Conservation (phyloP, 2,113 vertebrate species). For the Dendrocopos noguchii region DNA sequence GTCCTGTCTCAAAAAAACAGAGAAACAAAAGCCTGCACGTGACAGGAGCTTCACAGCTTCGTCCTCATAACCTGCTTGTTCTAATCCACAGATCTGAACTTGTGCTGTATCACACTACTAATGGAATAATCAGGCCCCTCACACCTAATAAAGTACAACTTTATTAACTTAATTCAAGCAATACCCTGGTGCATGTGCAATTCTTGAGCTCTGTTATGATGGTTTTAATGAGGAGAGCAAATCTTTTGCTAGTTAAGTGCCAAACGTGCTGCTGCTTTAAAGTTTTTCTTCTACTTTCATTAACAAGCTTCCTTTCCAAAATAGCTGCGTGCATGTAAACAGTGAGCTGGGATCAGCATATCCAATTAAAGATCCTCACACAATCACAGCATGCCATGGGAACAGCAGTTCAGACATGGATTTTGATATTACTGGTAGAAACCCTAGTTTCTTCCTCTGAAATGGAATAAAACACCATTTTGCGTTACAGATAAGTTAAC, state of each 20-base stretch:
- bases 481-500: background rate
- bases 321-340: background rate
- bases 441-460: background rate
- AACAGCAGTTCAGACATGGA: background rate
- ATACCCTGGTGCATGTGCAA: constrained; percentile 17
- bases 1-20: background rate
- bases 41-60: background rate
- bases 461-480: background rate
- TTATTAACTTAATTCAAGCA: constrained; percentile 49
- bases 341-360: background rate
- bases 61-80: background rate
- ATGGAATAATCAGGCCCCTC: constrained; percentile 22
- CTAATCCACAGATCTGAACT: background rate
- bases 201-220: constrained; percentile 41
- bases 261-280: background rate
- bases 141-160: constrained; percentile 27
- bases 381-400: background rate
- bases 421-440: background rate
- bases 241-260: constrained; percentile 56
- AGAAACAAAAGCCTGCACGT: background rate
- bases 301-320: constrained; percentile 31
- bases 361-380: constrained; percentile 27
- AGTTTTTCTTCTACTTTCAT: constrained; percentile 28
- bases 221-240: constrained; percentile 49
- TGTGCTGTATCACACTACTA: fast-evolving